Evolutionary conservation across 2,888 invertebrate genomes (phyloP), one percentile per base, ranked within the genome.

Genomic region (Melanostoma scalare): DNA sequence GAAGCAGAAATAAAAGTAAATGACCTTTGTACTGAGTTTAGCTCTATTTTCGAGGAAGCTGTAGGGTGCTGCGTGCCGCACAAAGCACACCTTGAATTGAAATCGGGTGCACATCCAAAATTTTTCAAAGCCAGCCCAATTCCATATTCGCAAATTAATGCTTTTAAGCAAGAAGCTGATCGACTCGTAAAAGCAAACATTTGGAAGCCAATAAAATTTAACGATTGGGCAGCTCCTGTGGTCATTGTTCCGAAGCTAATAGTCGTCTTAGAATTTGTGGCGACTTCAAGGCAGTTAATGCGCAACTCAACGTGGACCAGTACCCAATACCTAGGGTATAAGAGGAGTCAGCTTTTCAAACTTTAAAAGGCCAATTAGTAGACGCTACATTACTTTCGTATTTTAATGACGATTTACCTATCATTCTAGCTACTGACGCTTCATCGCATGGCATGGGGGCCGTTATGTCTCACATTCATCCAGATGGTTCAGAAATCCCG

Each of bases 131-230:
- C 58, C 9, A 58, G 58, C 4, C 58, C 40, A 38, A 58, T 58
- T 10, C 42, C 58, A 38, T 58, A 42, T 58, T n/a, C 58, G 8
- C 58, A 58, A 42, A 40, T 6, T 30, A 31, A 58, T 58, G 38
- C 40, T 2, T 38, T 56, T 40, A 56, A 56, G 38, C 10, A 5
- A n/a, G 30, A 56, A 56, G 56, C 40, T 35, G 38, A 56, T 20
- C 56, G 56, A n/a, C 36, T 56, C 8, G 56, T 20, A 56, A 38
- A 63, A 33, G 61, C 46, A 8, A 20, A 36, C 6, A 63, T 63
- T 48, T 63, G 61, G 61, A 33, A 48, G 33, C 38, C 48, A 38
- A 52, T 63, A 10, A 48, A 35, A 9, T 63, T 50, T 6, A 63
- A 50, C 33, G 30, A 63, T 8, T 63, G 48, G 63, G 63, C 63